A percentile compares a stretch with the other conserved stretches of the same genome.
phyloP scores from a whole-genome alignment of 2,888 invertebrate genomes.

The Zonitis immaculata region DNA sequence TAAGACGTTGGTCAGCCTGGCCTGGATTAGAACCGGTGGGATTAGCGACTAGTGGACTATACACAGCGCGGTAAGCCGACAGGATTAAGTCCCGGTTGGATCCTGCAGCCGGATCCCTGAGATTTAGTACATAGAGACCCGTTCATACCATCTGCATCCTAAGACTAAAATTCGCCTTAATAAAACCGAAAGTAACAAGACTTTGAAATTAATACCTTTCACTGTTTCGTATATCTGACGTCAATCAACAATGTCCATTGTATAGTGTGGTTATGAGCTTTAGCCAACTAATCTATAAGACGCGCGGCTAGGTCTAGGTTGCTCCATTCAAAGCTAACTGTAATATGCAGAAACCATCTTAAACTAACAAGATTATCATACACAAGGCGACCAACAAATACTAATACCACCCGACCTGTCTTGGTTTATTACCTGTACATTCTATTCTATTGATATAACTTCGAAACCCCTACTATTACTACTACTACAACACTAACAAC shows the following conservation, averaged over 20 bases:
- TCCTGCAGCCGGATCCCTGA: slow-evolving; percentile 47
- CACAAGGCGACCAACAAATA: slow-evolving; percentile 56
- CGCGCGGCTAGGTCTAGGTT: slow-evolving; percentile 47
- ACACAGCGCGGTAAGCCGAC: slow-evolving; percentile 49
- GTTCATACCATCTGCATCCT: slow-evolving; percentile 46
- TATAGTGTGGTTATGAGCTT: slow-evolving; percentile 48
- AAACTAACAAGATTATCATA: slow-evolving; percentile 69
- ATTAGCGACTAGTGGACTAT: slow-evolving; percentile 51
- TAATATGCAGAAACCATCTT: slow-evolving; percentile 70
- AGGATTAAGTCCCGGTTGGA: slow-evolving; percentile 48
- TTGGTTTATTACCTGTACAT: slow-evolving; percentile 31
- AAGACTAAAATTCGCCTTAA: slow-evolving; percentile 39
- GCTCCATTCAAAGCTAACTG: slow-evolving; percentile 56
- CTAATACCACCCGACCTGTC: slow-evolving; percentile 35
- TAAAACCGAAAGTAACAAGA: slow-evolving; percentile 46
- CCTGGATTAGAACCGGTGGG: slow-evolving; percentile 50
- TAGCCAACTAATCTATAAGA: slow-evolving; percentile 62
- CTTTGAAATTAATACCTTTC: slow-evolving; percentile 40
- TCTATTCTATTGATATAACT: slow-evolving; percentile 12
- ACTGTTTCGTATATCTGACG: slow-evolving; percentile 33
- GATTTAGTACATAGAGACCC: slow-evolving; percentile 42
- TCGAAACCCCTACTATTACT: too few species aligned
- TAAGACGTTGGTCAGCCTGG: slow-evolving; percentile 51
- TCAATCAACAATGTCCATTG: slow-evolving; percentile 42
- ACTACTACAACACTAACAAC: too few species aligned